phyloP scores from a whole-genome alignment of 1,140 invertebrate genomes.

The Drosophila serrata region DNA sequence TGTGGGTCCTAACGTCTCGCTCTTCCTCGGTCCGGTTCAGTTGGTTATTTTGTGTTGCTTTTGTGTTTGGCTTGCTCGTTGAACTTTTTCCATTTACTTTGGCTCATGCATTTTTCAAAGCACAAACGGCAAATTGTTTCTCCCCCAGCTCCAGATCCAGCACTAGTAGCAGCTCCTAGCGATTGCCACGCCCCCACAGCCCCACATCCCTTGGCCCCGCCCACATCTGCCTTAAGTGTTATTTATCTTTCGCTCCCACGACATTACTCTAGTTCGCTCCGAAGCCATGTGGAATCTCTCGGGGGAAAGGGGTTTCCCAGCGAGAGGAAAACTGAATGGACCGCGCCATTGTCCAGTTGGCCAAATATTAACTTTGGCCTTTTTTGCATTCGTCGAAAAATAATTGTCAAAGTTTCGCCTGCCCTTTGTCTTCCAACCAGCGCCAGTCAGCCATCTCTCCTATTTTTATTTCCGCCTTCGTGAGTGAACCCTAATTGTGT shows the following conservation, averaged over 20 bases:
- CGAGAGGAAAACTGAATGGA: not conserved
- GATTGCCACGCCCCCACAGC: slow-evolving; percentile 8
- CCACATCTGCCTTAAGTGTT: slow-evolving; percentile 73
- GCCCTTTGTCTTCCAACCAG: slow-evolving; percentile 14
- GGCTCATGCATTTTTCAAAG: slow-evolving; percentile 83
- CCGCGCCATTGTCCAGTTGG: slow-evolving; percentile 72
- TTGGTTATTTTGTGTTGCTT: slow-evolving; percentile 47
- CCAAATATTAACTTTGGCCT: slow-evolving; percentile 78
- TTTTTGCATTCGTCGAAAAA: slow-evolving; percentile 56
- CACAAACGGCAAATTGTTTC: slow-evolving; percentile 83
- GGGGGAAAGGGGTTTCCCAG: slow-evolving; percentile 1
- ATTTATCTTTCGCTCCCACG: slow-evolving; percentile 81
- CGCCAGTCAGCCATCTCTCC: not conserved
- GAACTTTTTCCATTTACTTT: slow-evolving; percentile 84
- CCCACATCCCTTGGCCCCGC: slow-evolving; percentile 25
- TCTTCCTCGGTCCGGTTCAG: slow-evolving; percentile 10
- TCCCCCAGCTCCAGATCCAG: slow-evolving; percentile 8
- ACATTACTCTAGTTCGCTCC: slow-evolving; percentile 78
- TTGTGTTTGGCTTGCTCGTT: slow-evolving; percentile 67
- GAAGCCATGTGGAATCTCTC: slow-evolving; percentile 57
- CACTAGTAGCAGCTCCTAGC: not conserved
- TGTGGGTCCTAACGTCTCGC: not conserved
- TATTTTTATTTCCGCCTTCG: not conserved
- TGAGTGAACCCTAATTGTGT: slow-evolving; percentile 48
- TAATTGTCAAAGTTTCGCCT: slow-evolving; percentile 58